Conservation (phyloP, 2,113 vertebrate species). For the Psephotus haematonotus region DNA sequence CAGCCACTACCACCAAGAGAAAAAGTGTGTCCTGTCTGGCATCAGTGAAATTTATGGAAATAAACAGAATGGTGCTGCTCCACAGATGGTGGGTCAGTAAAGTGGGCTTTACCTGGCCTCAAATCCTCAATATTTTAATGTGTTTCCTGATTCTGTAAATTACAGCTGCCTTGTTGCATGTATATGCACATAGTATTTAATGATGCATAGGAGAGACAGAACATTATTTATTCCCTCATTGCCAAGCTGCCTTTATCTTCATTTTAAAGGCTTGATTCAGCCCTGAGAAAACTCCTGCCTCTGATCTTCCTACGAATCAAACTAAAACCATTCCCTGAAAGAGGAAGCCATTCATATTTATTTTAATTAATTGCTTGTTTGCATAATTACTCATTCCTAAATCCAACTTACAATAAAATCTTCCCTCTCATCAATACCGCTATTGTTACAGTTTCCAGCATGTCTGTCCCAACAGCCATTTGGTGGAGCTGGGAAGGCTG, state of each 20-base stretch:
- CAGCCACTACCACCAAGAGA: neutral
- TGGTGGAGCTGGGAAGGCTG: neutral
- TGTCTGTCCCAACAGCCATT: neutral
- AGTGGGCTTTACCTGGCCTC: neutral
- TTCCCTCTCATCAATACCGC: constrained; percentile 29
- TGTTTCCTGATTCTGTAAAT: constrained; percentile 42
- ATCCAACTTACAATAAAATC: constrained; percentile 23
- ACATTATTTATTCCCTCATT: neutral
- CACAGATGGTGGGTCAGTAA: constrained; percentile 1
- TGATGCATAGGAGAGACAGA: neutral
- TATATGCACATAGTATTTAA: neutral
- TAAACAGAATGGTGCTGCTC: neutral
- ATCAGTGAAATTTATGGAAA: constrained; percentile 3
- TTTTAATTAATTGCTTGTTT: constrained; percentile 59
- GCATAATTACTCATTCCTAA: constrained; percentile 48
- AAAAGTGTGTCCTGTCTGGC: neutral
- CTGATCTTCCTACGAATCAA: neutral
- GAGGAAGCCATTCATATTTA: constrained; percentile 23
- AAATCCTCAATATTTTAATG: constrained; percentile 6
- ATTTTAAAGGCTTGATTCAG: constrained; percentile 23
- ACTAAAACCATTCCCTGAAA: neutral
- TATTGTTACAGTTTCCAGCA: constrained; percentile 29
- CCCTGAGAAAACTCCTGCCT: neutral
- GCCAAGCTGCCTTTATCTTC: neutral
- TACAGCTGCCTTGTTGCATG: constrained; percentile 6